Evolutionary conservation across 1,140 invertebrate genomes (phyloP), one percentile per base, ranked within the genome.

Genomic region (Tenebrio molitor): DNA sequence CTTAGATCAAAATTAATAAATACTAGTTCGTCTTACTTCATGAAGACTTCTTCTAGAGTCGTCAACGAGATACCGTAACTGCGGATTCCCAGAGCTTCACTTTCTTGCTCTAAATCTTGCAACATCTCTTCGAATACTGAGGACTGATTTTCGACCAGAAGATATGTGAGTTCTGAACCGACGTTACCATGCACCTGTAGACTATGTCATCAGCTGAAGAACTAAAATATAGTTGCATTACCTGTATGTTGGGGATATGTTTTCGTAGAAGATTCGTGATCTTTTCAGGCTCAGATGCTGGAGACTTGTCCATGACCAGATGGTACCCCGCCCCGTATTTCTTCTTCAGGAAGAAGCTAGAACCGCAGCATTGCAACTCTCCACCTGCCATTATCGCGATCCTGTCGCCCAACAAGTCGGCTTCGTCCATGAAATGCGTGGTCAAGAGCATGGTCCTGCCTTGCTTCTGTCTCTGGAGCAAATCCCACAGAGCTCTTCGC

Each of bases 361-460:
- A 91, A 25, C 95, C 96, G 84, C 89, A 90, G 80, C 95, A 95
- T 77, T 90, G 89, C 10, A 97, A 85, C 58, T 87, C 83, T 12
- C 96, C 96, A 15, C 87, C 86, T 73, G 93, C 90, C 87, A 98
- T 92, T 62, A 97, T 96, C 1, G 94, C 95, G 77, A 97, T 95
- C 75, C 95, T 87, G 84, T 98, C 96, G 0, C 96, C 96, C 1
- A 99, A 86, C 25, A 95, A 88, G 85, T 99, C 97, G 33, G 97
- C 97, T 85, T 99, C 97, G 83, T 98, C 97, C 96, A 99, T 98
- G 83, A 96, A 97, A 84, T 99, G 97, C 8, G 97, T 99, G n/a
- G 95, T 95, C 63, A 99, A 86, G 1, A 99, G 82, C 69, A 98
- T 91, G 2, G 95, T 25, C 34, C 29, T 65, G 78, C 82, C 83